A percentile compares a stretch with the other conserved stretches of the same genome.
Evolutionary conservation across 2,797 vertebrate genomes (phyloP).

Genomic region (Pseudochromis fuscus): DNA sequence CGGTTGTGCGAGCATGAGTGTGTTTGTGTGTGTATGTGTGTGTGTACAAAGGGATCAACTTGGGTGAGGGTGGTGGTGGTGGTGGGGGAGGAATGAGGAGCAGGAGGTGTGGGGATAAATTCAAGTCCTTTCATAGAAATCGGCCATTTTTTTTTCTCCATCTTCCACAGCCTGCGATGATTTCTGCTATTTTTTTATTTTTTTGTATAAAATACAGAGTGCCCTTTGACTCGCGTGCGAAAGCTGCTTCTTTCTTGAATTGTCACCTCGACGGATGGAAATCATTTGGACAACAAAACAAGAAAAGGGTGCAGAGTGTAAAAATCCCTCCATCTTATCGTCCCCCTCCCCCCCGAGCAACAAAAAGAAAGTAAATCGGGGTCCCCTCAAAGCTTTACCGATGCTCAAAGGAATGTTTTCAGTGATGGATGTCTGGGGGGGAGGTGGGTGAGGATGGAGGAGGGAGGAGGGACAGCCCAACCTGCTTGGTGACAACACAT

Average conservation of each 20-base stretch:
- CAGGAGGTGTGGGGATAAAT: conserved; percentile 70
- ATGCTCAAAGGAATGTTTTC: conserved; percentile 89
- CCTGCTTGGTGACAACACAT: no score
- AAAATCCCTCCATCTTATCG: conserved; percentile 70
- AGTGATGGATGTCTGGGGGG: conserved; percentile 83
- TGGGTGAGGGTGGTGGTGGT: conserved; percentile 58
- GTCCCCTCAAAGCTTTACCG: conserved; percentile 84
- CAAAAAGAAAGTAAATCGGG: conserved; percentile 41
- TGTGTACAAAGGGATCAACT: conserved; percentile 70
- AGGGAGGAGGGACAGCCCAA: conserved; percentile 42
- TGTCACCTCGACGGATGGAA: conserved; percentile 67
- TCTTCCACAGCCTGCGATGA: conserved; percentile 89
- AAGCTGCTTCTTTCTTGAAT: conserved; percentile 73
- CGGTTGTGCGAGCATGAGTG: conserved; percentile 72
- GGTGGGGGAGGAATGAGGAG: conserved; percentile 51
- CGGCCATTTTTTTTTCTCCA: conserved; percentile 81
- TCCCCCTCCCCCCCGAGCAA: conserved; percentile 49
- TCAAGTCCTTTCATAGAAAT: conserved; percentile 91
- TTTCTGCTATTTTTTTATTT: conserved; percentile 87
- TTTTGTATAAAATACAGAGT: conserved; percentile 86
- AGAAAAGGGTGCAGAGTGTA: conserved; percentile 72
- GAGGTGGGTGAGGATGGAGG: conserved; percentile 30
- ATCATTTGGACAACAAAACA: conserved; percentile 64
- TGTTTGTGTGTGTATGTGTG: conserved; percentile 35
- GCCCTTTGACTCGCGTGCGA: conserved; percentile 64